These are phyloP conservation scores for Caenorhabditis sp. DNA, from an alignment of 2,888 invertebrate genomes.

Conservation along the genomic window DNA sequence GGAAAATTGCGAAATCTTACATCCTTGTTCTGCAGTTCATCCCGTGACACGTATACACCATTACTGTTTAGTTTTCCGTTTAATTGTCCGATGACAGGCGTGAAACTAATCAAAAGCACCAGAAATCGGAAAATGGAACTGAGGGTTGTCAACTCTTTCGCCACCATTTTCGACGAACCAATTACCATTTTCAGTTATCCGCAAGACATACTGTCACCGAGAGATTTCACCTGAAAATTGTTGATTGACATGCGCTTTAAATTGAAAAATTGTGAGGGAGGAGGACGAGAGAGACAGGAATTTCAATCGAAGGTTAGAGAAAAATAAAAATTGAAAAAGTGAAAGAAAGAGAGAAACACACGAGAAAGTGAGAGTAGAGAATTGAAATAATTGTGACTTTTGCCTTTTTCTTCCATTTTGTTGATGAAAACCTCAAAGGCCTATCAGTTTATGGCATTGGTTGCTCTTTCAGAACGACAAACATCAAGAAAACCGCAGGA, in stretches of 20 bases:
- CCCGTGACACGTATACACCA: constrained; percentile 54
- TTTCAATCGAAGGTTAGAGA: neutral
- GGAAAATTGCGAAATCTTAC: constrained; percentile 31
- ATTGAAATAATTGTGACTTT: constrained; percentile 39
- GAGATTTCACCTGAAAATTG: constrained; percentile 14
- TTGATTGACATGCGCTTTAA: constrained; percentile 1
- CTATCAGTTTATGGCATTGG: constrained; percentile 37
- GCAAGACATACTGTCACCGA: constrained; percentile 31
- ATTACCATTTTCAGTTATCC: constrained; percentile 37
- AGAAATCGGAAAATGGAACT: constrained; percentile 47
- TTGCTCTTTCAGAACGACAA: constrained; percentile 37
- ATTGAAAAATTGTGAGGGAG: too few species aligned
- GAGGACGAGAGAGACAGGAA: too few species aligned
- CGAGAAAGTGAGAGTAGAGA: constrained; percentile 22
- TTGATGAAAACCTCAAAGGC: constrained; percentile 26
- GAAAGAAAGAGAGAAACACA: neutral
- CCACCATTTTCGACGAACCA: constrained; percentile 26
- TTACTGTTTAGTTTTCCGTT: constrained; percentile 41
- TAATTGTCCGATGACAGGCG: constrained; percentile 26
- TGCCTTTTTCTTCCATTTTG: constrained; percentile 8
- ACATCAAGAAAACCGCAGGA: constrained; percentile 15
- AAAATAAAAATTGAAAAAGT: constrained; percentile 13
- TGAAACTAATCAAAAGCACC: constrained; percentile 33
- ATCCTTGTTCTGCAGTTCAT: constrained; percentile 48
- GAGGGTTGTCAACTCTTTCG: constrained; percentile 41